These are phyloP conservation scores for Clanis bilineata DNA, from an alignment of 2,888 invertebrate species.

Conservation along the genomic window DNA sequence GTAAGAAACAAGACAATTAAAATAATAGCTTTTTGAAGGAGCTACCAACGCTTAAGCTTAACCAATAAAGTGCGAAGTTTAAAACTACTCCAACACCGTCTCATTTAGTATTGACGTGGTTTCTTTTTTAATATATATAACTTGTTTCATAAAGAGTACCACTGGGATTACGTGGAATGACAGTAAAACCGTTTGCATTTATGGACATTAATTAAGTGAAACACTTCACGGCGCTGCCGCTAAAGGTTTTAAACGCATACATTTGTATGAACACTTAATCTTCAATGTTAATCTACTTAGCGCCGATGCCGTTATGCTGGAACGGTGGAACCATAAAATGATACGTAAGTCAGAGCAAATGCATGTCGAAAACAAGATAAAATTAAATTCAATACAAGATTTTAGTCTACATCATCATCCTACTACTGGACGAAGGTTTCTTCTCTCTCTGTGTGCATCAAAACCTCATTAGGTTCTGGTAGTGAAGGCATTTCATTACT, in stretches of 20 bases:
- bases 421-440: too few relatives aligned
- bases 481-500: too few relatives aligned
- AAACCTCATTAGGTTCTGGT: too few relatives aligned
- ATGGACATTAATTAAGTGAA: constrained; percentile 39
- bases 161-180: constrained; percentile 27
- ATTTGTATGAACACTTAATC: constrained; percentile 30
- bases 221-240: constrained; percentile 34
- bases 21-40: background rate
- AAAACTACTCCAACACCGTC: background rate
- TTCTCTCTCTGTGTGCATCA: too few relatives aligned
- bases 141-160: constrained; percentile 22
- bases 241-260: constrained; percentile 29
- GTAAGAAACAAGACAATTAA: background rate
- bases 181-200: constrained; percentile 34
- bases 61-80: background rate
- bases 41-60: background rate
- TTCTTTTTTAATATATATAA: background rate
- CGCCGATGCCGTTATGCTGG: constrained; percentile 26
- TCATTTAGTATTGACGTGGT: background rate
- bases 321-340: background rate
- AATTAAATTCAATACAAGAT: background rate
- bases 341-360: background rate
- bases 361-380: background rate
- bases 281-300: constrained; percentile 34
- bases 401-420: background rate